Conservation (phyloP, 2,888 invertebrate species). For the Conchocele bisecta region DNA sequence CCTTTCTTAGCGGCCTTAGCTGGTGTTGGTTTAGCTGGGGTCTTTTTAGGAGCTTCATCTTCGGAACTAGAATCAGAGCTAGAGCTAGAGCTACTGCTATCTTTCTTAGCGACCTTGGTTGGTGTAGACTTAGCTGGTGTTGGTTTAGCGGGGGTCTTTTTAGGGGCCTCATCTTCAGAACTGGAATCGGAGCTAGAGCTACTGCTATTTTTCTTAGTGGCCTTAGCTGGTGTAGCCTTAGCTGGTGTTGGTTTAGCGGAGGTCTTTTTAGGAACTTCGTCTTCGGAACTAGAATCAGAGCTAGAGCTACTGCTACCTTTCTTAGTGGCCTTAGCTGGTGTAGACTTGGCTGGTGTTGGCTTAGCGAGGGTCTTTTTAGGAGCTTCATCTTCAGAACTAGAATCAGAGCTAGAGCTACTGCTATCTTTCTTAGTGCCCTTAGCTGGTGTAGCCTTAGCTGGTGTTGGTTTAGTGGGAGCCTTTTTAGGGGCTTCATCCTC, state of each 20-base stretch:
- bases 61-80: constrained; percentile 42
- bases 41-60: constrained; percentile 33
- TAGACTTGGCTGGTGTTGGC: constrained; percentile 11
- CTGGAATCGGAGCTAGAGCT: constrained; percentile 36
- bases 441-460: constrained; percentile 1
- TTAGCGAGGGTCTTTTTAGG: constrained; percentile 21
- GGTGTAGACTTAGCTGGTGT: constrained; percentile 6
- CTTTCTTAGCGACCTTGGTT: not conserved
- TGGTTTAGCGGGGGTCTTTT: constrained; percentile 2
- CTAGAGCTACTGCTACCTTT: constrained; percentile 28
- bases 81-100: constrained; percentile 34
- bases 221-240: constrained; percentile 10
- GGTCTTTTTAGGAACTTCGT: constrained; percentile 8
- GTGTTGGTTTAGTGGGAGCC: constrained; percentile 8
- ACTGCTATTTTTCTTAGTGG: constrained; percentile 27
- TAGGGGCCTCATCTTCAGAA: constrained; percentile 36
- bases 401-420: constrained; percentile 31
- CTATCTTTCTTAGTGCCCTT: constrained; percentile 23
- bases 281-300: constrained; percentile 35
- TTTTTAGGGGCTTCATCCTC: constrained; percentile 31
- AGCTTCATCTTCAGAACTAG: constrained; percentile 40
- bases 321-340: constrained; percentile 24
- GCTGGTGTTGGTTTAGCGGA: constrained; percentile 12
- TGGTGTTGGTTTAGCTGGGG: constrained; percentile 17
- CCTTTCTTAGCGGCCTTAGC: constrained; percentile 18